Evolutionary conservation across 2,113 vertebrate genomes (phyloP), one percentile per base, ranked within the genome.

Genomic region (Apodemus sylvaticus): DNA sequence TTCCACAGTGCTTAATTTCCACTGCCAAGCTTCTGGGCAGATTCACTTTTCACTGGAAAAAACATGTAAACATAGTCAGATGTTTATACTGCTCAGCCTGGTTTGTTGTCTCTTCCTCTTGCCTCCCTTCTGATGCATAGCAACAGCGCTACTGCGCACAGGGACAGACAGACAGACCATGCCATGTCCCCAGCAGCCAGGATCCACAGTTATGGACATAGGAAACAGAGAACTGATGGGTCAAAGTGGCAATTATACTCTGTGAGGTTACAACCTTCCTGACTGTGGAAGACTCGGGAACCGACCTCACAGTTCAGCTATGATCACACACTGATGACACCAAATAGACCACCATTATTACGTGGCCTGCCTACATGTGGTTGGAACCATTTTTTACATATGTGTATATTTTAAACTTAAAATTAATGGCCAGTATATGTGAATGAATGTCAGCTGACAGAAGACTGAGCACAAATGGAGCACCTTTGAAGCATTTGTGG

Each of bases 1-100:
- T 98, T 98, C 98, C 88, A 98, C 97, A 97, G 95, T 64, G 95
- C 96, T 91, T 97, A 98, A 70, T 94, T 97, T 98, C 97, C 98
- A 94, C 8, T 95, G 91, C 95, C 96, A 24, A 93, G 91, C 68
- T 96, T 97, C 95, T 97, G 96, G 87, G 97, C 89, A 95, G 97
- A 91, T 97, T 98, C 98, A 97, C 77, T 96, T 98, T 96, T 97
- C 97, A 98, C 99, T 99, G 96, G 93, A 88, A 97, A 64, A 78
- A 92, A 96, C 70, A 92, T 94, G 87, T 89, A 97, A 97, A 79
- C 66, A 98, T 92, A 92, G 93, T 90, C n/a, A 96, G 85, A 96
- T 98, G 98, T 95, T 98, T 97, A 96, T 74, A 96, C 91, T 88
- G 95, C 91, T 97, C 89, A 89, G 94, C 70, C 60, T 95, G 79